phyloP scores from a whole-genome alignment of 2,888 invertebrate species.

The Polyommatus icarus region DNA sequence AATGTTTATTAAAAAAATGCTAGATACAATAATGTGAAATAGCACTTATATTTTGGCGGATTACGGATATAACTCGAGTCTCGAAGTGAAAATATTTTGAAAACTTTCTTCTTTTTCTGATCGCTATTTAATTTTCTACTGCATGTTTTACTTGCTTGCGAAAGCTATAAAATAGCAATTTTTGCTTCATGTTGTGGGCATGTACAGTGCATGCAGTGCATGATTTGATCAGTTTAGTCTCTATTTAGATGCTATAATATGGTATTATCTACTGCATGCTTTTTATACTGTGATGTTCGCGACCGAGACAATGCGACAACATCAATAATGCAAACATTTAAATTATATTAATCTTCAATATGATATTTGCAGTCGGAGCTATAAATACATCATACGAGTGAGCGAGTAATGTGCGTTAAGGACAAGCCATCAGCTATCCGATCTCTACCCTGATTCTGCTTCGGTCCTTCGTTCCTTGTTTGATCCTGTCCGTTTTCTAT shows the following conservation, averaged over 20 bases:
- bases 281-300: slow-evolving; percentile 20
- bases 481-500: no score
- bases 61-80: no score
- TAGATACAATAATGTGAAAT: no score
- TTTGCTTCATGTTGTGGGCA: no score
- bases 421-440: not conserved
- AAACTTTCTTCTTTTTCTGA: no score
- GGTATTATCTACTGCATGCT: not conserved
- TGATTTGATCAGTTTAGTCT: not conserved
- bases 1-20: not conserved
- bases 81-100: no score
- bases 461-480: no score
- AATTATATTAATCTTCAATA: slow-evolving; percentile 10
- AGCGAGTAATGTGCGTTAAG: slow-evolving; percentile 19
- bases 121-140: no score
- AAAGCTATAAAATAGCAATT: no score
- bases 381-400: not conserved
- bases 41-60: no score
- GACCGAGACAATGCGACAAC: slow-evolving; percentile 20
- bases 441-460: not conserved
- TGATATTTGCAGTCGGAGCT: slow-evolving; percentile 14
- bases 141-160: no score
- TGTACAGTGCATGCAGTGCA: no score
- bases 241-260: not conserved
- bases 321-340: slow-evolving; percentile 21